phyloP scores from a whole-genome alignment of 2,113 vertebrate species.

The Puma concolor region DNA sequence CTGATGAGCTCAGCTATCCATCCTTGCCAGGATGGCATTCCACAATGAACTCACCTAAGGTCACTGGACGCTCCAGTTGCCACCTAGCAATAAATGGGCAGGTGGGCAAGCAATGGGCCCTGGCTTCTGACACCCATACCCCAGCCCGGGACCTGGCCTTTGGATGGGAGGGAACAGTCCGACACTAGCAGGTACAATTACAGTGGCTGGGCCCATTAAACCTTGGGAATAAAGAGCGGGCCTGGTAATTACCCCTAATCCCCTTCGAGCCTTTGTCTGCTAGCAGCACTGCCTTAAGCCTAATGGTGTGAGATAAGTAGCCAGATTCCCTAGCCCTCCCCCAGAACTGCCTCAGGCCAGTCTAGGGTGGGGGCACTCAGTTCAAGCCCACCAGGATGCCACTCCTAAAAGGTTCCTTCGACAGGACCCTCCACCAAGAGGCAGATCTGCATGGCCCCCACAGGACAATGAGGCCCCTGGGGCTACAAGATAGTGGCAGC shows the following conservation, averaged over 20 bases:
- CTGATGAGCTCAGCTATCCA: not conserved
- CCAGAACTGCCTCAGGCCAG: slow-evolving; percentile 83
- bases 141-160: slow-evolving; percentile 59
- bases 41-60: not conserved
- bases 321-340: slow-evolving; percentile 70
- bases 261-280: slow-evolving; percentile 92
- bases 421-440: slow-evolving; percentile 79
- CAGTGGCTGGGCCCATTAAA: slow-evolving; percentile 89
- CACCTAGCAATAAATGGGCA: not conserved
- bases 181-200: slow-evolving; percentile 87
- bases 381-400: slow-evolving; percentile 84
- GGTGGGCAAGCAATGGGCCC: not conserved
- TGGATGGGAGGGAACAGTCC: slow-evolving; percentile 61
- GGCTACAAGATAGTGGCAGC: not conserved
- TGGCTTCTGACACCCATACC: slow-evolving; percentile 57
- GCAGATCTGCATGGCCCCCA: not conserved
- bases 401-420: slow-evolving; percentile 84
- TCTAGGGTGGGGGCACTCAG: slow-evolving; percentile 63
- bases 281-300: slow-evolving; percentile 86
- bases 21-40: not conserved
- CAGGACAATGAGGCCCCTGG: not conserved
- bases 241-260: slow-evolving; percentile 92
- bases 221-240: slow-evolving; percentile 86
- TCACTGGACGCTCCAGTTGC: not conserved
- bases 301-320: slow-evolving; percentile 86